phyloP scores from a whole-genome alignment of 2,888 invertebrate species.

The Lithophane semibrunnea region DNA sequence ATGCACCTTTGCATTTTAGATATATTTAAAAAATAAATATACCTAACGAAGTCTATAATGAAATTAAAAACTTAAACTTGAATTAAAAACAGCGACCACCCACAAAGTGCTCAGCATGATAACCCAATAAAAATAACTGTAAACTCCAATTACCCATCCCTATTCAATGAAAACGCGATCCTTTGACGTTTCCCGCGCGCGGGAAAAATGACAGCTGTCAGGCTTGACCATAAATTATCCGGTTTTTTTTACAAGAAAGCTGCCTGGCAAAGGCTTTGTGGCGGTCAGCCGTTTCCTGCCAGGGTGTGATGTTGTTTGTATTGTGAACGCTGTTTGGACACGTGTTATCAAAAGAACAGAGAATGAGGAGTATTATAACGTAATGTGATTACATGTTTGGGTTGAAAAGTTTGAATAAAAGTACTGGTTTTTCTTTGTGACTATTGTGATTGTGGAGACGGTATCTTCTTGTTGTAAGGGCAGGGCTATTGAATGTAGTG shows the following conservation, averaged over 20 bases:
- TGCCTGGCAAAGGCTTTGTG: constrained; percentile 63
- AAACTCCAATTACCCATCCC: constrained; percentile 44
- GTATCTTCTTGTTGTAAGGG: not conserved
- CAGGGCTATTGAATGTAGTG: constrained; percentile 1
- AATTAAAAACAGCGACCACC: constrained; percentile 35
- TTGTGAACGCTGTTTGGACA: constrained; percentile 59
- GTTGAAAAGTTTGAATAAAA: constrained; percentile 44
- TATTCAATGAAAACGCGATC: constrained; percentile 58
- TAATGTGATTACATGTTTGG: constrained; percentile 67
- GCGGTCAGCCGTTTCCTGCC: constrained; percentile 75
- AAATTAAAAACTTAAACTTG: not conserved
- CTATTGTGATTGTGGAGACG: constrained; percentile 3
- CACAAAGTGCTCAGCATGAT: constrained; percentile 17
- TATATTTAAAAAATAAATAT: not conserved
- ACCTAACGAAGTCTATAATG: not conserved
- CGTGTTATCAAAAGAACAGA: constrained; percentile 66
- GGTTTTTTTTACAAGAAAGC: constrained; percentile 67
- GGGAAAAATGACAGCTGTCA: constrained; percentile 84
- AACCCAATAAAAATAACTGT: constrained; percentile 45
- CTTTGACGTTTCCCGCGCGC: constrained; percentile 70
- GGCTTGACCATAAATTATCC: constrained; percentile 70
- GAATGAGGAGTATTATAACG: constrained; percentile 59
- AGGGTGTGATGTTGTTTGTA: constrained; percentile 66
- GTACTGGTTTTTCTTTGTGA: constrained; percentile 15
- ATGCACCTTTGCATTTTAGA: not conserved